These are phyloP conservation scores for Drosophila seclusa DNA, from an alignment of 2,888 invertebrate species.

Conservation along the genomic window DNA sequence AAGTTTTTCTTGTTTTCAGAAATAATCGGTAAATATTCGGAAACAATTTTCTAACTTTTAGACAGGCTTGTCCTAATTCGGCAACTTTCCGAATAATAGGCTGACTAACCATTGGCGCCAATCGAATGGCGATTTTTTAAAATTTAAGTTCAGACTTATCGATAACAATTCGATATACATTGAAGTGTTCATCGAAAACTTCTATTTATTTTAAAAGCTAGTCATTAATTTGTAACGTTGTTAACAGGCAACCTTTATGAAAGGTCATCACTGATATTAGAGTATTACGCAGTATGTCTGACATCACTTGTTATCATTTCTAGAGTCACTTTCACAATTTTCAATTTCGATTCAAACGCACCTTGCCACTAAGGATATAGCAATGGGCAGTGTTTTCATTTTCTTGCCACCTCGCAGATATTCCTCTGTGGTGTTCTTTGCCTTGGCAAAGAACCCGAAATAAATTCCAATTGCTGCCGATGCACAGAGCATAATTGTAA, in stretches of 20 bases:
- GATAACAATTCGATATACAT: background rate
- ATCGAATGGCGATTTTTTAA: too few relatives aligned
- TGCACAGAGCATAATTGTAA: conserved; percentile 85
- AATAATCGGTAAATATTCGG: too few relatives aligned
- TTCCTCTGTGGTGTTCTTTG: conserved; percentile 86
- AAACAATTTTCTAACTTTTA: too few relatives aligned
- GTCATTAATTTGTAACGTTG: background rate
- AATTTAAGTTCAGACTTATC: background rate
- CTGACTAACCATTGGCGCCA: too few relatives aligned
- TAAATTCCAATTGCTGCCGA: conserved; percentile 87
- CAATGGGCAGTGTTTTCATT: conserved; percentile 87
- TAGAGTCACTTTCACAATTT: background rate
- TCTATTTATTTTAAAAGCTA: background rate
- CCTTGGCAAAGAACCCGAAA: conserved; percentile 86
- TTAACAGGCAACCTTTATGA: background rate
- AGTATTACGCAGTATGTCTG: background rate
- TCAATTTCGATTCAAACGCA: conserved; percentile 32
- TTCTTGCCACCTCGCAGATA: conserved; percentile 87
- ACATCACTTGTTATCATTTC: background rate
- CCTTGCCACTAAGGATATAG: conserved; percentile 88
- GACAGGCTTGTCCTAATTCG: too few relatives aligned
- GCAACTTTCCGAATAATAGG: too few relatives aligned
- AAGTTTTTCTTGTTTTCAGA: background rate
- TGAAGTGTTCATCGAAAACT: background rate
- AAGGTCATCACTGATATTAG: background rate